Base-by-base conservation (phyloP, 2,888 invertebrate genomes). In the Lissonota sp. region DNA sequence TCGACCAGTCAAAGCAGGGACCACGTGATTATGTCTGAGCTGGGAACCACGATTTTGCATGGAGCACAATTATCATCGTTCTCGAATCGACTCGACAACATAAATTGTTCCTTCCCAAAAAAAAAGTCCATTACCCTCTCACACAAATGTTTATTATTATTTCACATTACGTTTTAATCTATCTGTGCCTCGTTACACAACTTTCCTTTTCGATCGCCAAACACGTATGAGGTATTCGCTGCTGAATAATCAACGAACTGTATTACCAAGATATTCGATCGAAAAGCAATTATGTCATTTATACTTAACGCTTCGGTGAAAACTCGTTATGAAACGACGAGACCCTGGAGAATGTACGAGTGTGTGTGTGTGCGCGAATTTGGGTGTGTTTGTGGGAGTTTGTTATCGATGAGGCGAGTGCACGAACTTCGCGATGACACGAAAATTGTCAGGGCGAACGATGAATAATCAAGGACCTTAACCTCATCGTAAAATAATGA, bases 41-140 rank as follows among this genome's bases (percentile, higher is more conserved):
- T 95, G 94, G 94, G 94, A 95, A 95, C 95, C 94, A 94, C 95
- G 95, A 96, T 96, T 96, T 96, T 96, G 96, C 96, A 96, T 96
- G 96, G 95, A 94, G 96, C 95, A 93, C 87, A 93, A 93, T 93
- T 93, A 91, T 91, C 91, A 91, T 91, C 92, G 92, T 92, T 94
- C 93, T 93, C 93, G 93, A 93, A 93, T 90, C 92, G 92, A 94
- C 94, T 94, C 93, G 92, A 90, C 90, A 87, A 67, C 76, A 81
- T 53, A 37, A 42, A 12, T 53, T 37, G 37, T 57, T 51, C 57
- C 16, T 53, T 64, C 53, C 40, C 51, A 40, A 60, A 53, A 57
- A 62, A 44, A 49, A 71, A 60, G 42, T 53, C 39, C 12, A 53
- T 14, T 8, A 39, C 16, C 6, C 16, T 39, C 16, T 42, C 51